Percentiles rank a stretch among this genome's conserved stretches.
Conservation (phyloP, 2,797 vertebrate species). For the Cuculus canorus region DNA sequence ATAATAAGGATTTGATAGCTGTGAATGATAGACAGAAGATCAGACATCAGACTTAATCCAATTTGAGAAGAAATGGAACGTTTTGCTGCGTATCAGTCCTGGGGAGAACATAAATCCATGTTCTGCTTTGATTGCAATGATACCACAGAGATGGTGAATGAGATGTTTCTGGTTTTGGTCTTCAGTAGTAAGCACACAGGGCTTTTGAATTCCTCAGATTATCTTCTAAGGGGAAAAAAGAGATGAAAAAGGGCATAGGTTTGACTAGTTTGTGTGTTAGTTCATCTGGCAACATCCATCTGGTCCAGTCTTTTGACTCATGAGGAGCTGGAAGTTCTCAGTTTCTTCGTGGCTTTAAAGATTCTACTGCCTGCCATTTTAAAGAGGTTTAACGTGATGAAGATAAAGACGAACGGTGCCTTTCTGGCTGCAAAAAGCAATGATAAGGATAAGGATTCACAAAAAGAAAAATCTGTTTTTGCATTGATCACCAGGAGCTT, state of each 20-base stretch:
- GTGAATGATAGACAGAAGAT: not conserved
- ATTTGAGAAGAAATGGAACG: not conserved
- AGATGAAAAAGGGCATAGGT: not conserved
- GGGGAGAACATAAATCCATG: not conserved
- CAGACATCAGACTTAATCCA: not conserved
- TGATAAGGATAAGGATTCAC: not conserved
- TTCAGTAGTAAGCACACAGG: not conserved
- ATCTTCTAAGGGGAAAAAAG: not conserved
- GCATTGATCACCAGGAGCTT: not conserved
- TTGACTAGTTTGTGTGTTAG: not conserved
- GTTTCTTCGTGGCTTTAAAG: fast-evolving
- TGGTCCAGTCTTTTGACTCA: fast-evolving
- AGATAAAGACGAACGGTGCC: not conserved
- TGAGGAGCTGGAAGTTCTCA: not conserved
- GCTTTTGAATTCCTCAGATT: not conserved
- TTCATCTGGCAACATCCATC: not conserved
- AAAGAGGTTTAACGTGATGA: not conserved
- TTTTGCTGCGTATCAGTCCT: not conserved
- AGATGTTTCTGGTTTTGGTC: not conserved
- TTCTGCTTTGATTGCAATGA: not conserved
- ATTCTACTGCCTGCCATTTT: not conserved
- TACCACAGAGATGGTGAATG: not conserved
- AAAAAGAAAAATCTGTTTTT: not conserved
- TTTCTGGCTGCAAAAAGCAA: not conserved
- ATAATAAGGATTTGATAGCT: not conserved